A percentile compares a stretch with the other conserved stretches of the same genome.
Evolutionary conservation across 1,140 invertebrate species (phyloP).

Genomic region (Caenorhabditis briggsae): DNA sequence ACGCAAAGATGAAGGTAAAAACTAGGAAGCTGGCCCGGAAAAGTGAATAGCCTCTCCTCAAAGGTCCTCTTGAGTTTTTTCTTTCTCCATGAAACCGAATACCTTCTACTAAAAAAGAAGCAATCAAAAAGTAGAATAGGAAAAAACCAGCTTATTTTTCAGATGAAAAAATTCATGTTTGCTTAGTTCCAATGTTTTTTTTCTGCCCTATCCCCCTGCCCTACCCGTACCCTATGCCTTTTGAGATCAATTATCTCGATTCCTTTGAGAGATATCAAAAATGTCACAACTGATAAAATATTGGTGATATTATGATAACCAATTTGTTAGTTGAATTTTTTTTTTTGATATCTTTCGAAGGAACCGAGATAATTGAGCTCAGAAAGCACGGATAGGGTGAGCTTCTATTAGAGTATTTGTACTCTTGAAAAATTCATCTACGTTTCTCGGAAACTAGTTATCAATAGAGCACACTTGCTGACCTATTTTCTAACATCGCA

Average conservation of each 20-base stretch:
- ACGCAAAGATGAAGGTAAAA: neutral
- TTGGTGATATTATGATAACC: no score
- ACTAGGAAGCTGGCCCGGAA: neutral
- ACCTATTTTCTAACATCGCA: neutral
- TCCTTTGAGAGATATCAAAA: no score
- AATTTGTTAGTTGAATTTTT: no score
- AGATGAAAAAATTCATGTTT: neutral
- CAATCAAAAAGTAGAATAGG: neutral
- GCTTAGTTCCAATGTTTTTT: neutral
- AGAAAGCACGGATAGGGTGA: no score
- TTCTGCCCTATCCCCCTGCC: no score
- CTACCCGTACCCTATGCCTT: no score
- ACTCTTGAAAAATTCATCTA: no score
- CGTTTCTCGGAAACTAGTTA: neutral
- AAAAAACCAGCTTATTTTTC: neutral
- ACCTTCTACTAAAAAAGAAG: constrained; percentile 3
- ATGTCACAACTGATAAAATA: no score
- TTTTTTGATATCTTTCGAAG: no score
- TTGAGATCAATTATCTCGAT: no score
- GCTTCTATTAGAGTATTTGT: no score
- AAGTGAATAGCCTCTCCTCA: neutral
- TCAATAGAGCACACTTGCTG: neutral
- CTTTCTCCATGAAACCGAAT: constrained; percentile 27
- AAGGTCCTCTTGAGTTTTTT: constrained; percentile 8
- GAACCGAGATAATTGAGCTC: no score